Base-by-base conservation (phyloP, 2,888 invertebrate genomes). In the Sphaerophoria rueppellii region DNA sequence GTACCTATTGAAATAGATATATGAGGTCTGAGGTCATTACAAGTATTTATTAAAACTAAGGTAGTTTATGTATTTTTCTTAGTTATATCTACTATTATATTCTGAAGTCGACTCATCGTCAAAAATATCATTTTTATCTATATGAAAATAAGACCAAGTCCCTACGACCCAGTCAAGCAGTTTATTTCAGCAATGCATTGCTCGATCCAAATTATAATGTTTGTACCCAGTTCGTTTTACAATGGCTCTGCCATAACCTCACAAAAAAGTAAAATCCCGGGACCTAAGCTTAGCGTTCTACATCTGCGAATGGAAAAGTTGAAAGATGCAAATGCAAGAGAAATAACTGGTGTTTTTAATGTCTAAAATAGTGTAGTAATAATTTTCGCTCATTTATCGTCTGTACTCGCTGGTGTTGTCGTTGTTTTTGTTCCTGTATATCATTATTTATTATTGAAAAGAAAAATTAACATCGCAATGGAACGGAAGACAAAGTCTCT, bases 401-500 rank as follows among this genome's bases (percentile, higher is more conserved):
- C 40, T 40, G 24, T 60, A 57, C 43, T 55, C 67, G 40, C 50
- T 80, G 80, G 80, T 40, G 65, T 77, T 77, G 78, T 78, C 77
- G 72, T 71, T 82, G 78, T 72, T 81, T 85, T 81, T 76, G 81
- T 61, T 70, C 54, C 76, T 77, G 70, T 85, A 54, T 85, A 81
- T 85, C 81, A 85, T 85, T 85, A 85, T 85, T 85, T 85, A 85
- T 85, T 81, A 85, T 85, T 77, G 61, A 85, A 81, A 85, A 65
- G 76, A 81, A 80, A 80, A 81, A 85, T 81, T 81, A 85, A 85
- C 85, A 77, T 85, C 69, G 81, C 60, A 77, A 70, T 69, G 76
- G 50, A 85, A 73, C 76, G 85, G 81, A 81, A 81, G 81, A 76
- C 85, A 73, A 70, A 81, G 85, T 77, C 81, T 81, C 81, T 81